A percentile compares a stretch with the other conserved stretches of the same genome.
Evolutionary conservation across 2,113 vertebrate species (phyloP).

Genomic region (Chaetorhynchus papuensis): DNA sequence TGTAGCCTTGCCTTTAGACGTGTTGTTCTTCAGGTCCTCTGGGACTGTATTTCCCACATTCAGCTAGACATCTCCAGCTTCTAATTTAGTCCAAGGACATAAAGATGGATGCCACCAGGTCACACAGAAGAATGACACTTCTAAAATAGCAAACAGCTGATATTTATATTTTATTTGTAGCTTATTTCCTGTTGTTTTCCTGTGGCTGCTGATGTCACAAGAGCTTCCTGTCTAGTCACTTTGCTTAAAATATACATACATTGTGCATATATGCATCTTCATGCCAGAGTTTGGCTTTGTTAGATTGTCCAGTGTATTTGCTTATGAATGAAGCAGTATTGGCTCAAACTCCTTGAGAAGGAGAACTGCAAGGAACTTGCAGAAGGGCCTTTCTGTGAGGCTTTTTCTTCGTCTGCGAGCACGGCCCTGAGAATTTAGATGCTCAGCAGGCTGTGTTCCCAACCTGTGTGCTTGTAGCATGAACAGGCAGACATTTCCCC

Average conservation of each 20-base stretch:
- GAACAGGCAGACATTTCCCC: not conserved
- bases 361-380: not conserved
- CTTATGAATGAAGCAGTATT: not conserved
- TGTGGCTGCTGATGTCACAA: not conserved
- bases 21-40: not conserved
- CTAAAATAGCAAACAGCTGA: not conserved
- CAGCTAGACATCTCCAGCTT: not conserved
- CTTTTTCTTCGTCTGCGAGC: not conserved
- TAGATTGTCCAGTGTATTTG: not conserved
- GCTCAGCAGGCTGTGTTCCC: not conserved
- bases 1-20: not conserved
- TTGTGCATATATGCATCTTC: not conserved
- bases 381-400: not conserved
- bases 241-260: not conserved
- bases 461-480: not conserved
- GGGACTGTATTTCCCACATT: not conserved
- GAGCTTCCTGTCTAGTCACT: not conserved
- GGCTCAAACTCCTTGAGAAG: not conserved
- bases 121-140: not conserved
- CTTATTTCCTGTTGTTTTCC: slow-evolving; percentile 23
- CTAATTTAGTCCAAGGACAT: slow-evolving; percentile 10
- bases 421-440: not conserved
- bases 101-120: not conserved
- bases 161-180: slow-evolving; percentile 33
- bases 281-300: not conserved